Evolutionary conservation across 2,888 invertebrate genomes (phyloP), one percentile per base, ranked within the genome.

Genomic region (Drosophila pegasa): DNA sequence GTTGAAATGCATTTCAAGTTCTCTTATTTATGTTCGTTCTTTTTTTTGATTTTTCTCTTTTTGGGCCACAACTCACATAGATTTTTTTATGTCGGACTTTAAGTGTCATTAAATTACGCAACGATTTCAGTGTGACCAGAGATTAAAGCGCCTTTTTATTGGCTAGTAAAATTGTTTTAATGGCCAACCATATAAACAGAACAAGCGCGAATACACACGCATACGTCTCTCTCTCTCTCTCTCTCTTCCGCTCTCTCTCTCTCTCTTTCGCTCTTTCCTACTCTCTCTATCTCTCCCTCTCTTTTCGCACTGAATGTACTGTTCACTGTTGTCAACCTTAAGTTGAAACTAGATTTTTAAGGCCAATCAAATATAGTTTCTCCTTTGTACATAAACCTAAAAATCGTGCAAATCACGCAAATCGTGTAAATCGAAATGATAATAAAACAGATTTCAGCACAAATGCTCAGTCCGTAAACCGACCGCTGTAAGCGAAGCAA

Each of bases 21-120:
- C 48, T 48, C 20, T 31, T 48, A 48, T 31, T 47, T 47, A 48
- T 48, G 31, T 48, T 29, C 29, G 18, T 48, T 0, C 18, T 14
- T 22, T 48, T 45, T 33, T 14, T 18, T 22, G 7, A 5, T 3
- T 18, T 18, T 40, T 12, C 25, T 55, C 37, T 55, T 66, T 69
- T 57, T 22, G 29, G 16, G 29, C 33, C 20, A 31, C 40, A 38
- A 22, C 18, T 38, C 16, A 25, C 47, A 55, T 48, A 25, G 43
- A 57, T 54, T 60, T 66, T 54, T 37, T 57, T 38, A 27, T 20
- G 35, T 43, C 20, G 12, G 37, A 54, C 35, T 62, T 73, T 40
- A 56, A 58, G 57, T 77, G 51, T 58, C 59, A 51, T 63, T 40
- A 75, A 73, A 63, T 57, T 55, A 45, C 57, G 50, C 35, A 45